Conservation (phyloP, 2,888 invertebrate species). For the Blastobasis adustella region DNA sequence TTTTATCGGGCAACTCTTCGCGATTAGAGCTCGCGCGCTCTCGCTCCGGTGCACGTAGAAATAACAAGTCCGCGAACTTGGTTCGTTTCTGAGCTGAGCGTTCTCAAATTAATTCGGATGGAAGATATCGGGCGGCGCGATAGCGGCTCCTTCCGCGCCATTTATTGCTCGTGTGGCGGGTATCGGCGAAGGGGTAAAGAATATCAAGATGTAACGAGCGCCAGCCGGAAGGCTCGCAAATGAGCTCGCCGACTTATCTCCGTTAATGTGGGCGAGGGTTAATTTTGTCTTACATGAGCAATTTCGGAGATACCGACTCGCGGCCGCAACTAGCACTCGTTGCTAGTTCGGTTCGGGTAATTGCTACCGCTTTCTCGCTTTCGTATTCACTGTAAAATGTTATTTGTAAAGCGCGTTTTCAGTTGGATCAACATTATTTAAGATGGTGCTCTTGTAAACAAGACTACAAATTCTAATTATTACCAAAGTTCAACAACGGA, state of each 20-base stretch:
- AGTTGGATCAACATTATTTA: too few relatives aligned
- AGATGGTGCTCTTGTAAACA: too few relatives aligned
- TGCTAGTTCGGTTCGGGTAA: conserved; percentile 29
- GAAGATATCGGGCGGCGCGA: conserved; percentile 71
- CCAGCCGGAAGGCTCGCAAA: conserved; percentile 73
- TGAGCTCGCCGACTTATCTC: conserved; percentile 74
- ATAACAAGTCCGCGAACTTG: conserved; percentile 71
- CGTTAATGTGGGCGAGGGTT: conserved; percentile 72
- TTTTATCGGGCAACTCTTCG: conserved; percentile 69
- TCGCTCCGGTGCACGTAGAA: conserved; percentile 57
- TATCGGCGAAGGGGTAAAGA: conserved; percentile 73
- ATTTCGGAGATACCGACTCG: conserved; percentile 62
- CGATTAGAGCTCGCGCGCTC: conserved; percentile 56
- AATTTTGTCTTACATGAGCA: conserved; percentile 73
- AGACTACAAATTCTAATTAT: too few relatives aligned
- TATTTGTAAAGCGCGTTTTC: too few relatives aligned
- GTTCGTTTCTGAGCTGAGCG: conserved; percentile 60
- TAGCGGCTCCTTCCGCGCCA: conserved; percentile 73
- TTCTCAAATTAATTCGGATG: conserved; percentile 73
- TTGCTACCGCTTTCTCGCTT: conserved; percentile 27
- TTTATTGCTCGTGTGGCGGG: conserved; percentile 73
- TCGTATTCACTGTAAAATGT: background rate
- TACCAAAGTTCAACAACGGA: too few relatives aligned
- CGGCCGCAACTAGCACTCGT: conserved; percentile 48
- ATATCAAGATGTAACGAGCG: conserved; percentile 73